Evolutionary conservation across 2,888 invertebrate species (phyloP), one percentile per base, ranked within the genome.

Genomic region (Chesias legatella): DNA sequence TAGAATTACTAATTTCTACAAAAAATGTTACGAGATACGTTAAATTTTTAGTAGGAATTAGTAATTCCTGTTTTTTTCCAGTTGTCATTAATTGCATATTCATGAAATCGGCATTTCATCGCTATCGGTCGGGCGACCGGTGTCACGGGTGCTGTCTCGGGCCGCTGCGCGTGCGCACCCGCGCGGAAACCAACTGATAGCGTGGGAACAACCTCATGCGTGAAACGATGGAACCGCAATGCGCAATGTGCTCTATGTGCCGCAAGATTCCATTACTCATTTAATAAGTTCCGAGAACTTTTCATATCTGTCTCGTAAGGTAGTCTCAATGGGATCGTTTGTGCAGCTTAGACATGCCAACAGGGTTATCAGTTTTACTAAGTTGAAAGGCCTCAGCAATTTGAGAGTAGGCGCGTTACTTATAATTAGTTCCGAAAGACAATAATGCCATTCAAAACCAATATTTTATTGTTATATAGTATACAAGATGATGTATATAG

Each of bases 111-210:
- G 32, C 45, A 51, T 48, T 54, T 51, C 53, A 51, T 56, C 58
- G 58, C 55, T 52, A 57, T 61, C 56, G 53, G 56, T 56, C 58
- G 58, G 51, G 41, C 47, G 46, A 49, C 53, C 47, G 61, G 57
- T 66, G 63, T 60, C 64, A 58, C 48, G 61, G 56, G 50, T 43
- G 57, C 60, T 54, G 73, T 69, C 56, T 60, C 71, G 66, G 67
- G 62, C 68, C 56, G 73, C 52, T 76, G 71, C 64, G 53, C 65
- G 58, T 56, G 67, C 60, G 74, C 78, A 69, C 69, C 70, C 75
- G 61, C 63, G 77, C 84, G 75, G 80, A 65, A 76, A 74, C 78
- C 75, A 79, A 75, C 79, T 80, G 81, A 82, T 81, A 72, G 67
- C 79, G 85, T 85, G 84, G 79, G 84, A 84, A 83, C 62, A 66